These are phyloP conservation scores for Scleropages formosus DNA, from an alignment of 2,797 vertebrate species.

Conservation along the genomic window DNA sequence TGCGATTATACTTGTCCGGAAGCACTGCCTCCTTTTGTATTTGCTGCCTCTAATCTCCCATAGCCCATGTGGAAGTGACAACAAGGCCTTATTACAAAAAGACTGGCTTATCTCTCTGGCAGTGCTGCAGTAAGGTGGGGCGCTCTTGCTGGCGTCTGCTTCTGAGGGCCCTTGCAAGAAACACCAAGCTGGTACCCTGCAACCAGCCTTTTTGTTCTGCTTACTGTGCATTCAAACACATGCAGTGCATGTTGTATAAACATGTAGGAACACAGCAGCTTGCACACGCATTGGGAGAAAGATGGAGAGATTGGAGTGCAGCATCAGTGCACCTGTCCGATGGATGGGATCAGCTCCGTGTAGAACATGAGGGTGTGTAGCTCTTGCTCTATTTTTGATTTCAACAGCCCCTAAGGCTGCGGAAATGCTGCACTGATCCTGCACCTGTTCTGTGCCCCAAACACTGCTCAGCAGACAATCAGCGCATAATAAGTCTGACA, in stretches of 20 bases:
- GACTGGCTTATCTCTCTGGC: constrained; percentile 28
- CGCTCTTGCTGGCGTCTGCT: background rate
- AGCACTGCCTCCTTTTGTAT: constrained; percentile 20
- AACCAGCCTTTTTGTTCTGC: too few relatives aligned
- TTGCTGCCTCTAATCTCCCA: constrained; percentile 28
- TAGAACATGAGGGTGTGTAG: constrained; percentile 10
- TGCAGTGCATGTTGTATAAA: background rate
- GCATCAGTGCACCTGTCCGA: constrained; percentile 1
- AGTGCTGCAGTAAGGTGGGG: background rate
- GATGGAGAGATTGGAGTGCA: background rate
- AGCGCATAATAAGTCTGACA: background rate
- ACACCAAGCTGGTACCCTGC: background rate
- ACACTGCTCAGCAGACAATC: background rate
- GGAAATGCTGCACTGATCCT: background rate
- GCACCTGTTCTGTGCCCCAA: constrained; percentile 12
- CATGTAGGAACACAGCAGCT: background rate
- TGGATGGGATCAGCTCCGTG: background rate
- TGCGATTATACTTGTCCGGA: constrained; percentile 23
- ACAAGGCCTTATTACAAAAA: constrained; percentile 33
- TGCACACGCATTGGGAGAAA: background rate
- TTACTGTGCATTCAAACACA: background rate
- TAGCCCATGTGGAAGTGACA: constrained; percentile 19
- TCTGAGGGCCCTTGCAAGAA: background rate
- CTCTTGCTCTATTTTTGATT: constrained; percentile 24
- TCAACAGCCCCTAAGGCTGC: constrained; percentile 13